phyloP scores from a whole-genome alignment of 2,888 invertebrate genomes.

The Tridacna gigas region DNA sequence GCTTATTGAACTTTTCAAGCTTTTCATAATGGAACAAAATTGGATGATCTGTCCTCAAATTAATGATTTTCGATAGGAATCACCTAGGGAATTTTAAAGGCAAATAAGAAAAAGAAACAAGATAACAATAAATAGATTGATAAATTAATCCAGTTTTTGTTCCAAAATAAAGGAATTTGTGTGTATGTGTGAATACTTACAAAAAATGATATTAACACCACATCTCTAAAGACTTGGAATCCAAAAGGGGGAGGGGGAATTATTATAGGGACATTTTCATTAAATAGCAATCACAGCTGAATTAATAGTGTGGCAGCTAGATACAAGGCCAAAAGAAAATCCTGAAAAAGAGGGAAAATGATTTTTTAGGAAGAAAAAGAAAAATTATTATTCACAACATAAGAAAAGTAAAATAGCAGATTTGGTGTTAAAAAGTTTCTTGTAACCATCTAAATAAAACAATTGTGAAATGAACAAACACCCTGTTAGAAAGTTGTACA shows the following conservation, averaged over 20 bases:
- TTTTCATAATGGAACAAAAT: neutral
- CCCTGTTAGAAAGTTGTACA: slow-evolving; percentile 9
- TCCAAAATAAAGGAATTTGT: neutral
- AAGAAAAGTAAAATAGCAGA: slow-evolving; percentile 34
- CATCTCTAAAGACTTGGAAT: slow-evolving; percentile 9
- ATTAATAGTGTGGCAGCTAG: too few relatives aligned
- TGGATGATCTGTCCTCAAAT: neutral
- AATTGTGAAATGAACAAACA: slow-evolving; percentile 61
- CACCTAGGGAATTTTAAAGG: too few relatives aligned
- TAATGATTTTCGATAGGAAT: too few relatives aligned
- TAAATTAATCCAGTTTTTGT: neutral
- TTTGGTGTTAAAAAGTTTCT: slow-evolving; percentile 60
- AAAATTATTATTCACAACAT: neutral
- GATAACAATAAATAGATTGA: too few relatives aligned
- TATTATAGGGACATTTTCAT: too few relatives aligned
- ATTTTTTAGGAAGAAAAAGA: neutral
- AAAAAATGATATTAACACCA: slow-evolving; percentile 18
- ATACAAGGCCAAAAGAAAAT: too few relatives aligned
- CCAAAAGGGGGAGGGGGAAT: neutral
- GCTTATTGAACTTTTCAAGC: neutral
- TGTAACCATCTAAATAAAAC: slow-evolving; percentile 47
- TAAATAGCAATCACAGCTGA: too few relatives aligned
- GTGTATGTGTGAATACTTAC: slow-evolving; percentile 28
- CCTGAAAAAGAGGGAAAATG: too few relatives aligned
- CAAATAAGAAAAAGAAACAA: too few relatives aligned